A percentile compares a stretch with the other conserved stretches of the same genome.
Evolutionary conservation across 2,888 invertebrate species (phyloP).

Genomic region (Phanerotoma sp.): DNA sequence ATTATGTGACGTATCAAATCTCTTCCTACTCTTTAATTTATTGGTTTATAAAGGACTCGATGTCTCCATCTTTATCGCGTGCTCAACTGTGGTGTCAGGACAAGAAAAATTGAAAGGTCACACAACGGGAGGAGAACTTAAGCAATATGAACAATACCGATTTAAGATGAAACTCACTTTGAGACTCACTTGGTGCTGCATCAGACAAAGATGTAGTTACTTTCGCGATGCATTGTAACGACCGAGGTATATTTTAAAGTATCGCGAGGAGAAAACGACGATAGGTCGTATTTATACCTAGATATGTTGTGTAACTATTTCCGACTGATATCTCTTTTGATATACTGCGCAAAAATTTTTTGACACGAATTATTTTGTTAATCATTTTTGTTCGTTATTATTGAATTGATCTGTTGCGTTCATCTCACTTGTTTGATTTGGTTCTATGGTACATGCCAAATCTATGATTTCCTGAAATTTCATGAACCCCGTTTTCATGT

Average conservation of each 20-base stretch:
- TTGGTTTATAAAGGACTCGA: too few relatives aligned
- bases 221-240: slow-evolving; percentile 20
- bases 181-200: background rate
- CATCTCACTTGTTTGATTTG: too few relatives aligned
- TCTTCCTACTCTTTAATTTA: too few relatives aligned
- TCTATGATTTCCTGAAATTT: too few relatives aligned
- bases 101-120: slow-evolving; percentile 8
- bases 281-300: slow-evolving; percentile 2
- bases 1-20: too few relatives aligned
- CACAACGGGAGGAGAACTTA: background rate
- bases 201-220: slow-evolving; percentile 8
- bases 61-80: too few relatives aligned
- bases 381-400: background rate
- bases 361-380: background rate
- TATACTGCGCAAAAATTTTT: background rate
- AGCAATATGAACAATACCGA: slow-evolving; percentile 9
- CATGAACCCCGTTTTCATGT: too few relatives aligned
- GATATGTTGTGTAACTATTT: slow-evolving; percentile 10
- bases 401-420: background rate
- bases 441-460: too few relatives aligned
- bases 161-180: slow-evolving; percentile 11
- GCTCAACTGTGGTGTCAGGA: too few relatives aligned
- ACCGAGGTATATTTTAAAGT: slow-evolving; percentile 13
- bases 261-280: slow-evolving; percentile 14
- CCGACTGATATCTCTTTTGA: background rate